Conservation (phyloP, 2,797 vertebrate species). For the Onychomys arenicola region DNA sequence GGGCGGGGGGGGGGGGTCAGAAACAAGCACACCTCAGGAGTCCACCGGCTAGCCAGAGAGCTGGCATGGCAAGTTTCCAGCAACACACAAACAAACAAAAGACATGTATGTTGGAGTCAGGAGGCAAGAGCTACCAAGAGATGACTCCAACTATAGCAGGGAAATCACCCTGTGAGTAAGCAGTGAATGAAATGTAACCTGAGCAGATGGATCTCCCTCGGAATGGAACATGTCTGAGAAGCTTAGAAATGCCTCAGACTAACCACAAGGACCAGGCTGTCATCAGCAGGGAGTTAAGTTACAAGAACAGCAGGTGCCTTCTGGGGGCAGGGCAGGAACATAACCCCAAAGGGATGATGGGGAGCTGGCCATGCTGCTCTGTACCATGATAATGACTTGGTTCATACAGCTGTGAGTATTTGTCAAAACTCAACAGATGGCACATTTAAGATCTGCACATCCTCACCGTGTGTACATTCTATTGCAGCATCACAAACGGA, state of each 20-base stretch:
- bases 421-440: neutral
- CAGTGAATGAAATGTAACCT: neutral
- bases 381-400: neutral
- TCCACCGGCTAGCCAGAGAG: neutral
- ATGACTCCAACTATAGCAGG: neutral
- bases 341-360: neutral
- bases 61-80: neutral
- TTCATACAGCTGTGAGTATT: too few relatives aligned
- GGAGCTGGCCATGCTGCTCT: neutral
- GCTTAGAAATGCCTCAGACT: neutral
- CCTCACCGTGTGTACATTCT: neutral
- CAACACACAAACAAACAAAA: neutral
- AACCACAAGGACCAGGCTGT: neutral
- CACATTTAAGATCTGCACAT: neutral
- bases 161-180: neutral
- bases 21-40: neutral
- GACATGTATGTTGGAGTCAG: neutral
- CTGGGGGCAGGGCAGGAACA: neutral
- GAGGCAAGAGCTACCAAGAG: conserved; percentile 22
- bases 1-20: neutral
- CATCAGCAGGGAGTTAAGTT: neutral
- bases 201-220: neutral
- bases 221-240: neutral
- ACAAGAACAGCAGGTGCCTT: neutral
- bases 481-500: neutral